These are phyloP conservation scores for Phylloscopus trochiloides DNA, from an alignment of 2,113 vertebrate species.

Conservation along the genomic window DNA sequence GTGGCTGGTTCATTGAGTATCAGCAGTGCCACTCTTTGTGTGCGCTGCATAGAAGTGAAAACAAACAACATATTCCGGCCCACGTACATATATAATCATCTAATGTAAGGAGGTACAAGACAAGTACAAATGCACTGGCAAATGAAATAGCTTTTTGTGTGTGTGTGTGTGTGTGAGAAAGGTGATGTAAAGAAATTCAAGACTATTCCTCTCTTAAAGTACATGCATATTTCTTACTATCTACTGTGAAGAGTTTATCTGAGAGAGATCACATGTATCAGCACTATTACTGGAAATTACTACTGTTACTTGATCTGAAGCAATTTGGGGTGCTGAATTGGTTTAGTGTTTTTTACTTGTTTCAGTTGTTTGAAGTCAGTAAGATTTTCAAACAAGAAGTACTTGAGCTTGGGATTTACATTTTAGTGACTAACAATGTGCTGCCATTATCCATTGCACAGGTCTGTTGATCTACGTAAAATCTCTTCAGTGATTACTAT, in stretches of 20 bases:
- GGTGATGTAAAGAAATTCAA: background rate
- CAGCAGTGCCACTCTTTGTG: conserved; percentile 62
- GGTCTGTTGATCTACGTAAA: background rate
- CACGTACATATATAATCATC: conserved; percentile 39
- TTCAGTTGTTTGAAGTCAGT: background rate
- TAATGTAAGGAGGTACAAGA: conserved; percentile 5
- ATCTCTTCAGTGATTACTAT: background rate
- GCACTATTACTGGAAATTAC: background rate
- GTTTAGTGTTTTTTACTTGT: background rate
- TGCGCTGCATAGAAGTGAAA: conserved; percentile 31
- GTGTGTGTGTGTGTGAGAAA: background rate
- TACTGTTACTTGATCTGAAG: background rate
- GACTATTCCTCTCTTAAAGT: background rate
- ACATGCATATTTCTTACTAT: background rate
- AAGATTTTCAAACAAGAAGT: background rate
- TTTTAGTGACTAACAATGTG: background rate
- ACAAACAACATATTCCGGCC: conserved; percentile 60
- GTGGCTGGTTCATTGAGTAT: conserved; percentile 81
- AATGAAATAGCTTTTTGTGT: background rate
- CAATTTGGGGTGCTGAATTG: background rate
- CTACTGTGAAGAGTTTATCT: background rate
- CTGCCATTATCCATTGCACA: background rate
- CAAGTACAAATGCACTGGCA: conserved; percentile 8
- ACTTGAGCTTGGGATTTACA: background rate
- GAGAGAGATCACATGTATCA: background rate